A percentile compares a stretch with the other conserved stretches of the same genome.
Evolutionary conservation across 2,797 vertebrate species (phyloP).

Genomic region (Pyrocephalus nanus): DNA sequence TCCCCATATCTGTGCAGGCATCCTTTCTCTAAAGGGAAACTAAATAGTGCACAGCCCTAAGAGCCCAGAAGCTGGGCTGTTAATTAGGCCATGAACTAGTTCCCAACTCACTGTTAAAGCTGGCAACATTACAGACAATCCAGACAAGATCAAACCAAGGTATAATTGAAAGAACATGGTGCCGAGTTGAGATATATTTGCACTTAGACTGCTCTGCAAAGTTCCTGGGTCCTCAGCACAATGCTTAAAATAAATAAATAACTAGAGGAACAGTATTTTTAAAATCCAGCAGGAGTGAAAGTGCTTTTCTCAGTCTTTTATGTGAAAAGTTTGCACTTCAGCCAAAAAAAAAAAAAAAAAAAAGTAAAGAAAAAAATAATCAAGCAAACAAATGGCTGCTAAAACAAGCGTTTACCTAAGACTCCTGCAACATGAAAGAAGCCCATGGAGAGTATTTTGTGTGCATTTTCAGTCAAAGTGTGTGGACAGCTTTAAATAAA

Average conservation of each 20-base stretch:
- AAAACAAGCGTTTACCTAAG: slow-evolving; percentile 28
- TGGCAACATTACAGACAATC: background rate
- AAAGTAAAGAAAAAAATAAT: background rate
- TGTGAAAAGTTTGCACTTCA: slow-evolving; percentile 40
- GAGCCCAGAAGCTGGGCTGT: background rate
- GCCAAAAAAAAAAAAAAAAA: background rate
- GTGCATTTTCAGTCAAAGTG: background rate
- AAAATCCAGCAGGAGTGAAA: slow-evolving; percentile 37
- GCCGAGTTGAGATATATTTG: background rate
- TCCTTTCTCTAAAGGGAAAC: background rate
- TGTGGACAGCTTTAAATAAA: slow-evolving; percentile 44
- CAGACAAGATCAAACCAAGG: background rate
- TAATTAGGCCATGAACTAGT: slow-evolving; percentile 14
- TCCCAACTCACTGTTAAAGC: background rate
- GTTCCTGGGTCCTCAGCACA: background rate
- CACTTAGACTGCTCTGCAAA: background rate
- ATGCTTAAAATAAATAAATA: slow-evolving; percentile 21
- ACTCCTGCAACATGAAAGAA: slow-evolving; percentile 30
- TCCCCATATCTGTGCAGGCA: background rate
- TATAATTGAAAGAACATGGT: background rate
- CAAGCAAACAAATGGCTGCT: background rate
- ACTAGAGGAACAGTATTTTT: slow-evolving; percentile 17
- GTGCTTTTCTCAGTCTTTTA: slow-evolving; percentile 50
- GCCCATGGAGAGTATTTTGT: background rate
- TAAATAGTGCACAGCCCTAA: background rate